A percentile compares a stretch with the other conserved stretches of the same genome.
Conservation (phyloP, 2,113 vertebrate genomes). For the Takifugu bimaculatus region DNA sequence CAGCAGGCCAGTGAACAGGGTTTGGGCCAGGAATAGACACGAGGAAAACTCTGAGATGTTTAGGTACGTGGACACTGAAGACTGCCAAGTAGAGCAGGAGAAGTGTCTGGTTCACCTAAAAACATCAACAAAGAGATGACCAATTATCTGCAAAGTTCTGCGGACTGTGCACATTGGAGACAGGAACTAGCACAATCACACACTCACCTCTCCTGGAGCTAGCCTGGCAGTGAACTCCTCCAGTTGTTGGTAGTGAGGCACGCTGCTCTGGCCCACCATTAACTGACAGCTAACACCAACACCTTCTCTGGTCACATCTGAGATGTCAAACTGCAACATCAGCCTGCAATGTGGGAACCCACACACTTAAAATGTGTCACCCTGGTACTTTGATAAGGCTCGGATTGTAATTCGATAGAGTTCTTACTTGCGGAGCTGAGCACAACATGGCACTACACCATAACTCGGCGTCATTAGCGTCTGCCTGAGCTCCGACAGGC, state of each 20-base stretch:
- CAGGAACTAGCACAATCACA: neutral
- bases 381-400: neutral
- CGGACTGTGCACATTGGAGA: neutral
- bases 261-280: constrained; percentile 96
- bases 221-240: constrained; percentile 89
- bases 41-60: constrained; percentile 87
- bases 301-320: constrained; percentile 86
- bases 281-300: constrained; percentile 87
- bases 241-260: constrained; percentile 94
- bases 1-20: constrained; percentile 81
- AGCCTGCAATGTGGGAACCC: constrained; percentile 65
- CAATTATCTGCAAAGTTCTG: neutral
- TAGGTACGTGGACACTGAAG: constrained; percentile 88
- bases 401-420: neutral
- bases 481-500: constrained; percentile 86
- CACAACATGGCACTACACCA: constrained; percentile 91
- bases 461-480: constrained; percentile 90
- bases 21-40: constrained; percentile 89
- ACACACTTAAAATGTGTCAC: constrained; percentile 5
- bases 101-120: constrained; percentile 87
- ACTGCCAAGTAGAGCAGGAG: constrained; percentile 92
- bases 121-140: constrained; percentile 1
- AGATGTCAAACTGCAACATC: constrained; percentile 90
- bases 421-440: constrained; percentile 83
- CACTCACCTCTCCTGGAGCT: constrained; percentile 84